Base-by-base conservation (phyloP, 2,797 vertebrate genomes). In the Yasuhikotakia modesta region DNA sequence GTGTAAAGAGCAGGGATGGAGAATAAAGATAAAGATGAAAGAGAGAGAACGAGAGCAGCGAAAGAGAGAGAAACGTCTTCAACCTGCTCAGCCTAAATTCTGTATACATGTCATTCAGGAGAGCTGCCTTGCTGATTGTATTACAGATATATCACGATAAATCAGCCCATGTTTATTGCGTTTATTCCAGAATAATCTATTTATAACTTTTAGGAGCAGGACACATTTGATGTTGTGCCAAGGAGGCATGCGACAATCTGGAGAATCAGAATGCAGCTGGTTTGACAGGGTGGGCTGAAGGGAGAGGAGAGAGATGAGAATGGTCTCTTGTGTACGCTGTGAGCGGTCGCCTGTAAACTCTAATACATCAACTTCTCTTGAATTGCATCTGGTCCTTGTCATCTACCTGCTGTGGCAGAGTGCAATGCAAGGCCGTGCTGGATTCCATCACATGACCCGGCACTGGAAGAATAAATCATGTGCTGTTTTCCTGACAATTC, bases 261-360 rank as follows among this genome's bases (percentile, higher is more conserved):
- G 16, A 70, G 82, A 76, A 86, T 81, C 78, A 75, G 67, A 82
- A 85, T 81, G 79, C 64, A 50, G 50, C 50, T 35, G 64, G 13
- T 78, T 70, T 53, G 66, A 61, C 65, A 22, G 24, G 17, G 35
- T 19, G 69, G 14, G 53, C 64, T 70, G 65, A 52, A 22, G 43
- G n/a, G 39, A 63, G 14, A 24, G 68, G 13, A 43, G 50, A 21
- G 39, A 19, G 72, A 86, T 85, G 84, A 85, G 79, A 84, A 85
- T 87, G 87, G 85, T 90, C 90, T 89, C 92, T 60, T 32, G 45
- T 64, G 32, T 69, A 78, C 76, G 68, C 75, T 63, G 21, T 35
- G 19, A 61, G 58, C 27, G 14, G 55, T 58, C 27, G 21, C 57
- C 57, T 58, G 55, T 58, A 27, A 58, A 58, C 55, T 60, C 57